Conservation (phyloP, 1,140 invertebrate genomes). For the Idris sp. region DNA sequence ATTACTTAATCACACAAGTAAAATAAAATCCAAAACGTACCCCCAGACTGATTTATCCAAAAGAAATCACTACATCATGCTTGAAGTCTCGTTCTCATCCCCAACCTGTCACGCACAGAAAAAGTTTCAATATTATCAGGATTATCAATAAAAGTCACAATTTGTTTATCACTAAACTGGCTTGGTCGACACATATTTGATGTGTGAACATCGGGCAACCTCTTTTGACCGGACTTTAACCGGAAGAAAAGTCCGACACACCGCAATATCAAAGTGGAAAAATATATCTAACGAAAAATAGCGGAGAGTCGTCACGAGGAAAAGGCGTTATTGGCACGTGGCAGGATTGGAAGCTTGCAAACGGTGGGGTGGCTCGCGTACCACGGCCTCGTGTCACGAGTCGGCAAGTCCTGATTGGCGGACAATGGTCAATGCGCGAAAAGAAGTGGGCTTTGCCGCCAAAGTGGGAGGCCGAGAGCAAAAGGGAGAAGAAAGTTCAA, state of each 20-base stretch:
- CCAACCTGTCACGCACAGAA: conserved; percentile 53
- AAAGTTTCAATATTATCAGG: conserved; percentile 37
- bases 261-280: conserved; percentile 47
- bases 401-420: conserved; percentile 62
- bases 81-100: conserved; percentile 21
- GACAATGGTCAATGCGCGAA: conserved; percentile 62
- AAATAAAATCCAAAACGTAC: too few relatives aligned
- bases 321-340: conserved; percentile 63
- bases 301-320: conserved; percentile 51
- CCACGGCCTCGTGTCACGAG: conserved; percentile 60
- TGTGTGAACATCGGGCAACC: conserved; percentile 21
- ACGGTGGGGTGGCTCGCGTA: conserved; percentile 59
- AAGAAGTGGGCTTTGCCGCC: conserved; percentile 57
- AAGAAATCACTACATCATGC: conserved; percentile 46
- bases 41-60: conserved; percentile 35
- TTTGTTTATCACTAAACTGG: conserved; percentile 27
- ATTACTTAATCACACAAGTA: too few relatives aligned
- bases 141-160: conserved; percentile 8
- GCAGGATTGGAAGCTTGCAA: conserved; percentile 59
- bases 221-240: conserved; percentile 28
- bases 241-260: conserved; percentile 44
- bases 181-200: conserved; percentile 38
- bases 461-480: conserved; percentile 52
- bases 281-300: conserved; percentile 59
- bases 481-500: conserved; percentile 52